phyloP scores from a whole-genome alignment of 2,797 vertebrate species.

The Cuniculus paca region DNA sequence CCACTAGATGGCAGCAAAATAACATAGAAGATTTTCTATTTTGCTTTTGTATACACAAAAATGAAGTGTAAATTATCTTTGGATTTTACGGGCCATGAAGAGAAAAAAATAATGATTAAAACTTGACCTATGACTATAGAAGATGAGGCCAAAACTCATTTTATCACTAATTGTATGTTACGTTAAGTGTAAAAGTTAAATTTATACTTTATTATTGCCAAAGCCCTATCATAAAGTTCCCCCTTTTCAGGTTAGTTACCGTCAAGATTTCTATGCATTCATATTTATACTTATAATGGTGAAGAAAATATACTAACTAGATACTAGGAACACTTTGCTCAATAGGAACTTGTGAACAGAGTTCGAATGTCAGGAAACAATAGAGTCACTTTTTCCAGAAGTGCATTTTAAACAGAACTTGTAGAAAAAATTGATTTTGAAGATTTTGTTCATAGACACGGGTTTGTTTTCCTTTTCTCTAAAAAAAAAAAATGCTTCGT shows the following conservation, averaged over 20 bases:
- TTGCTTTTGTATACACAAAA: neutral
- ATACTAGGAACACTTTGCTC: constrained; percentile 33
- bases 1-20: constrained; percentile 94
- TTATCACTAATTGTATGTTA: constrained; percentile 47
- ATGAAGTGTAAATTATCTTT: constrained; percentile 21
- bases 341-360: neutral
- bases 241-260: constrained; percentile 78
- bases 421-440: constrained; percentile 60
- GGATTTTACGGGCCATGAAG: neutral
- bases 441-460: constrained; percentile 66
- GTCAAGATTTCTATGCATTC: constrained; percentile 67
- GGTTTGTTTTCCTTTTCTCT: constrained; percentile 61
- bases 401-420: constrained; percentile 63
- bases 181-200: constrained; percentile 64
- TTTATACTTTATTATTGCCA: constrained; percentile 68
- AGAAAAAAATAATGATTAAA: constrained; percentile 64
- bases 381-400: neutral
- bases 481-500: constrained; percentile 52
- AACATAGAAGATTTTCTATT: constrained; percentile 82
- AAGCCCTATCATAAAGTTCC: constrained; percentile 68
- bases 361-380: neutral
- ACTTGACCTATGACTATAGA: constrained; percentile 46
- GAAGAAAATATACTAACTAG: neutral
- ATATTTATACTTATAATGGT: constrained; percentile 39
- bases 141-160: constrained; percentile 40